Conservation (phyloP, 2,113 vertebrate species). For the Gavia stellata region DNA sequence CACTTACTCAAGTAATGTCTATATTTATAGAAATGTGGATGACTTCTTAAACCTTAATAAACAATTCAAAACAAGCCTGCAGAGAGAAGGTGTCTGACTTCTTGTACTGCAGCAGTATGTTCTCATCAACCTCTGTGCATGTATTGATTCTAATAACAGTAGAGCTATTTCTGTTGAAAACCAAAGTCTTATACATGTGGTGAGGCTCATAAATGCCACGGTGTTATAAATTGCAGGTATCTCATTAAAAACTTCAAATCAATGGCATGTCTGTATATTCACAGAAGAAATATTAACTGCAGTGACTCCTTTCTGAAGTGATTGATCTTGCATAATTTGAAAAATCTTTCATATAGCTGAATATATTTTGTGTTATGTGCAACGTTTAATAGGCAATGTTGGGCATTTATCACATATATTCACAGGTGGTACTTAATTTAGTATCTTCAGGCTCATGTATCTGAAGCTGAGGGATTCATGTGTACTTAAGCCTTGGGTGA, state of each 20-base stretch:
- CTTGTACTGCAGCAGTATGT: not conserved
- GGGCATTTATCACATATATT: not conserved
- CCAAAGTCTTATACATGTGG: not conserved
- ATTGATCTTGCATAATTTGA: not conserved
- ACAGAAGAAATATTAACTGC: not conserved
- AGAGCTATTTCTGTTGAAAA: not conserved
- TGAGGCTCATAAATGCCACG: not conserved
- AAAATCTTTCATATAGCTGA: not conserved
- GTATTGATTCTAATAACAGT: not conserved
- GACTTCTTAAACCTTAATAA: constrained; percentile 75
- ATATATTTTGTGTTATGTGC: not conserved
- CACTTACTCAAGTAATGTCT: constrained; percentile 74
- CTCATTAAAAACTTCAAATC: not conserved
- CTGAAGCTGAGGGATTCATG: not conserved
- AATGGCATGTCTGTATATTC: not conserved
- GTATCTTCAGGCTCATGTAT: not conserved
- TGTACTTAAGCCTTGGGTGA: not conserved
- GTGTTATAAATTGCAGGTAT: not conserved
- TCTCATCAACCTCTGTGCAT: not conserved
- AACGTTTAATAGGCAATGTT: not conserved
- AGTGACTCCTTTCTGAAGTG: not conserved
- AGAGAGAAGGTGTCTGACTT: constrained; percentile 61
- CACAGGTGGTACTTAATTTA: not conserved
- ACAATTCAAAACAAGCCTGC: constrained; percentile 64
- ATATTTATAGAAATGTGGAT: constrained; percentile 78